phyloP scores from a whole-genome alignment of 2,888 invertebrate genomes.

The Aphidius colemani region DNA sequence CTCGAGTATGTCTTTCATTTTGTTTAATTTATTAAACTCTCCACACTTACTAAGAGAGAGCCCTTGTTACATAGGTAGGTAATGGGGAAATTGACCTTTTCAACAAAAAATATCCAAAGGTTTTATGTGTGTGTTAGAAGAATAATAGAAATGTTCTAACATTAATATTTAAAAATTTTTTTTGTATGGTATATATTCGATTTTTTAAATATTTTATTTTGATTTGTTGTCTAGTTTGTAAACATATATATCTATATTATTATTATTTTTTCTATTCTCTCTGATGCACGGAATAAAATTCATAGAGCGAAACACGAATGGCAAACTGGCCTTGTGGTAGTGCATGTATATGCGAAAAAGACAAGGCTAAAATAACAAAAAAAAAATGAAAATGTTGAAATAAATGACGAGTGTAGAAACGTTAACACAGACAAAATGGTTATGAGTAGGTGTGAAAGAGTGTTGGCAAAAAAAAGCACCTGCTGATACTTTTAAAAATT shows the following conservation, averaged over 20 bases:
- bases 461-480: neutral
- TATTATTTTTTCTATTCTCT: neutral
- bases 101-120: slow-evolving; percentile 20
- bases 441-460: neutral
- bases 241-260: too few relatives aligned
- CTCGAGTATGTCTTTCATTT: too few relatives aligned
- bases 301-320: slow-evolving; percentile 42
- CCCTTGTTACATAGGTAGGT: too few relatives aligned
- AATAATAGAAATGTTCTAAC: slow-evolving; percentile 22
- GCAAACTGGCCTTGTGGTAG: slow-evolving; percentile 31
- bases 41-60: too few relatives aligned
- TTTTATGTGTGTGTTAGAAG: slow-evolving; percentile 25
- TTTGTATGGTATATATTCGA: neutral
- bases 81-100: too few relatives aligned
- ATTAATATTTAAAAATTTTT: slow-evolving; percentile 30
- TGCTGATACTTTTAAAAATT: neutral
- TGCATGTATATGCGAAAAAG: slow-evolving; percentile 21
- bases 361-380: slow-evolving; percentile 4
- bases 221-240: too few relatives aligned
- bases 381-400: neutral
- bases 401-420: neutral
- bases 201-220: neutral
- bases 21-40: too few relatives aligned
- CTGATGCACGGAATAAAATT: slow-evolving; percentile 46
- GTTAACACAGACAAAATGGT: neutral